A percentile compares a stretch with the other conserved stretches of the same genome.
Evolutionary conservation across 2,888 invertebrate genomes (phyloP).

Genomic region (Allygus modestus): DNA sequence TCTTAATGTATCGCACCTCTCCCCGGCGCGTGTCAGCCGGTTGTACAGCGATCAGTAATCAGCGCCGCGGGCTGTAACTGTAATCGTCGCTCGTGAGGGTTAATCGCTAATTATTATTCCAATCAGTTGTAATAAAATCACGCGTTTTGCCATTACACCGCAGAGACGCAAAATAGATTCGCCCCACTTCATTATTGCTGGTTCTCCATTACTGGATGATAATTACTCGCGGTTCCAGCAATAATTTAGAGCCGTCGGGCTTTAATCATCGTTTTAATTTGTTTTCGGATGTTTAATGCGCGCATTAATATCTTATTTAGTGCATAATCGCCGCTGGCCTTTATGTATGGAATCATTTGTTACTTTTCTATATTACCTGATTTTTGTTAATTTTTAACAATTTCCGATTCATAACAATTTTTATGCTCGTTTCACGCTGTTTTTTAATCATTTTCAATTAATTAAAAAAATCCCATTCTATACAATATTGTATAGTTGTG

Average conservation of each 20-base stretch:
- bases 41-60: too few species aligned
- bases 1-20: too few species aligned
- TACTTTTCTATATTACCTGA: too few species aligned
- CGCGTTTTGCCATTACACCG: neutral
- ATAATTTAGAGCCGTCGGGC: neutral
- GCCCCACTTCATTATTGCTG: constrained; percentile 1
- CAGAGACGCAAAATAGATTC: constrained; percentile 12
- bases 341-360: neutral
- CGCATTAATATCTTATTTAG: constrained; percentile 11
- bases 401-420: too few species aligned
- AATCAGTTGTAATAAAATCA: neutral
- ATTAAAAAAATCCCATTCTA: too few species aligned
- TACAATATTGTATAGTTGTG: too few species aligned
- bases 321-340: neutral
- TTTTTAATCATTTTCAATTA: too few species aligned
- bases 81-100: neutral
- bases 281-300: neutral
- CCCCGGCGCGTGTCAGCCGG: too few species aligned
- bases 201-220: constrained; percentile 17
- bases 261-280: constrained; percentile 35
- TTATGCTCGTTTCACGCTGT: too few species aligned
- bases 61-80: too few species aligned
- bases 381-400: too few species aligned
- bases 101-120: constrained; percentile 1
- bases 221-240: constrained; percentile 7